Base-by-base conservation (phyloP, 2,888 invertebrate genomes). In the Lasioglossum villosulum region DNA sequence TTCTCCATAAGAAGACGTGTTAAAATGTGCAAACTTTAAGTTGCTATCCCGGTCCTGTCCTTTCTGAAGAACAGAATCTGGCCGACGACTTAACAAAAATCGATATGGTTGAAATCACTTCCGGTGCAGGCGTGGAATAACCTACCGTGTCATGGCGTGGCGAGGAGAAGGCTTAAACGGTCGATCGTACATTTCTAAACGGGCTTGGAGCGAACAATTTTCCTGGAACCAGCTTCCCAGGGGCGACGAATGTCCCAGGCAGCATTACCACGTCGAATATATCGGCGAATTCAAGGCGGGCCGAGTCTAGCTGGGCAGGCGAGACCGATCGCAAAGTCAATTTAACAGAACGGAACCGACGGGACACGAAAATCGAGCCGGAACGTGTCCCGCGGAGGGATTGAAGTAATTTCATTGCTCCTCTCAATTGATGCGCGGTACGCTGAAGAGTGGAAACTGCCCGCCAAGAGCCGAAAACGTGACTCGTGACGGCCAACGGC, bases 351-450 rank as follows among this genome's bases (percentile, higher is more conserved):
- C 81, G 80, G 59, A 83, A 79, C 70, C 78, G 84, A 81, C 82
- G 37, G 23, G 59, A 56, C 74, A 63, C 39, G 72, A 72, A 70
- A 82, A 82, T 84, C 75, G 79, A 75, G 56, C 76, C n/a, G 75
- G 37, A 59, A 80, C 76, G 81, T 72, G 82, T 81, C 68, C 70
- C 52, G 80, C 48, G 52, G 63, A 66, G 75, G 79, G 77, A 86
- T 82, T 84, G 77, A 75, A 78, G 59, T 80, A 87, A 86, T 83
- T 87, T 87, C 82, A 83, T 84, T 80, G 77, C 83, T 72, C 74
- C 78, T 75, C 66, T 78, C 78, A 73, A 87, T 83, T 79, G 77
- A 74, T 59, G 52, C 10, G 59, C 59, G 30, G 30, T 16, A 63
- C 59, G 12, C 59, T 16, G 59, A 63, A 30, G 30, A 63, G 59